phyloP scores from a whole-genome alignment of 2,113 vertebrate species.

The Pluvianellus socialis region DNA sequence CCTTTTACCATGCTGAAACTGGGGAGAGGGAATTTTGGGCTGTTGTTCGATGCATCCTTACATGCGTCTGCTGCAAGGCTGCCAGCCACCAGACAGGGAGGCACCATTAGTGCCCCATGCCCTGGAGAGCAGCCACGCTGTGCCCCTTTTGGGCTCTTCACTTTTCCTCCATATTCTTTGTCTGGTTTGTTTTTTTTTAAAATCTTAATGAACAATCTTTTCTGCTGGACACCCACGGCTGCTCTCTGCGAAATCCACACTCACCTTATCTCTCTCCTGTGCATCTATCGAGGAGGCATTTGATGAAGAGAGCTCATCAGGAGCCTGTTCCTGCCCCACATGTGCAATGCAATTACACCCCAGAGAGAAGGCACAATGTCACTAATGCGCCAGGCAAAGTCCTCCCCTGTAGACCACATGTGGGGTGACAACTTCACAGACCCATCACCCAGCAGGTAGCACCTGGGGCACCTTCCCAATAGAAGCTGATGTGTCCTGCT shows the following conservation, averaged over 20 bases:
- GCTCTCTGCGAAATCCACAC: neutral
- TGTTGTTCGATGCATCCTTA: neutral
- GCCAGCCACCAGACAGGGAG: neutral
- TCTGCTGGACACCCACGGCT: neutral
- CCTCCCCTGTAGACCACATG: neutral
- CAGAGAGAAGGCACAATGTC: neutral
- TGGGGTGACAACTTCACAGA: neutral
- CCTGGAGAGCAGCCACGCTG: neutral
- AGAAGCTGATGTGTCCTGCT: neutral
- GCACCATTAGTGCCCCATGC: too few relatives aligned
- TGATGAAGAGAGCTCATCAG: neutral
- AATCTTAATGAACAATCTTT: neutral
- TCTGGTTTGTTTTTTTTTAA: neutral
- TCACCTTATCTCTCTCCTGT: neutral
- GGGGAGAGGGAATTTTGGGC: neutral
- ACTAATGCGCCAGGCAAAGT: neutral
- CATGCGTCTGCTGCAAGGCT: neutral
- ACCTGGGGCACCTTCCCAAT: neutral
- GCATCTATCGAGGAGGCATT: neutral
- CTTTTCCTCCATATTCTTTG: neutral
- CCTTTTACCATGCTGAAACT: neutral
- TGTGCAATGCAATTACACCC: neutral
- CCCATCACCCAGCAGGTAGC: neutral
- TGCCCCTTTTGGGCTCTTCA: neutral
- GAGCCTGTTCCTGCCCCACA: neutral